Evolutionary conservation across 2,113 vertebrate species (phyloP).

Genomic region (Tapirus terrestris): DNA sequence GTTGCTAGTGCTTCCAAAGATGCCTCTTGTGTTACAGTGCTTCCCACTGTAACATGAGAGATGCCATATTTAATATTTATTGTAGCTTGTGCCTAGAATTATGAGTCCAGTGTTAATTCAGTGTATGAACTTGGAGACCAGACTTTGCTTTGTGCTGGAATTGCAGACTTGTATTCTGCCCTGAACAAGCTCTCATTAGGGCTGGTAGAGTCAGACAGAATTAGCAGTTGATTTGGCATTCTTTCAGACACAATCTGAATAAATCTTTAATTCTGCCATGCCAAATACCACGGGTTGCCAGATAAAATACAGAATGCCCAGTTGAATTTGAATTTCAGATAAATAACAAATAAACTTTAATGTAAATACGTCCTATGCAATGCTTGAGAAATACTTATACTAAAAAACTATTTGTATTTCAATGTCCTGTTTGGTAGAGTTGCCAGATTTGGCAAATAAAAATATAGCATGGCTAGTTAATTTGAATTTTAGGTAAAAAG

Average conservation of each 20-base stretch:
- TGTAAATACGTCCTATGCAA: neutral
- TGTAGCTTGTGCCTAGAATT: neutral
- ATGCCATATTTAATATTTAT: neutral
- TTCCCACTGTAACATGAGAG: neutral
- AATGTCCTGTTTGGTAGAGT: neutral
- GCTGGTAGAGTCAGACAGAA: neutral
- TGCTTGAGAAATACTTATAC: neutral
- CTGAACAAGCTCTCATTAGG: neutral
- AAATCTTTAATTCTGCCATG: neutral
- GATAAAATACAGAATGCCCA: neutral
- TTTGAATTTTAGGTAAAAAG: neutral
- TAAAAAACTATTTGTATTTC: neutral
- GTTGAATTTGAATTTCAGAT: neutral
- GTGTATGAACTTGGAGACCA: neutral
- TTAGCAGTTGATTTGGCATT: neutral
- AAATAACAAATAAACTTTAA: neutral
- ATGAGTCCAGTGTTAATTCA: neutral
- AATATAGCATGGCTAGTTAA: neutral
- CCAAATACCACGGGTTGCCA: neutral
- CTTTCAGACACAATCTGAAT: neutral
- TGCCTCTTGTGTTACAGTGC: neutral
- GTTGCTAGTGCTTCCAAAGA: neutral
- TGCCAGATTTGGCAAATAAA: neutral
- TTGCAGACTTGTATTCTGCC: neutral
- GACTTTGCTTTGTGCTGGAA: neutral